Conservation (phyloP, 23 tunicate genomes). For the Oikopleura dioica region DNA sequence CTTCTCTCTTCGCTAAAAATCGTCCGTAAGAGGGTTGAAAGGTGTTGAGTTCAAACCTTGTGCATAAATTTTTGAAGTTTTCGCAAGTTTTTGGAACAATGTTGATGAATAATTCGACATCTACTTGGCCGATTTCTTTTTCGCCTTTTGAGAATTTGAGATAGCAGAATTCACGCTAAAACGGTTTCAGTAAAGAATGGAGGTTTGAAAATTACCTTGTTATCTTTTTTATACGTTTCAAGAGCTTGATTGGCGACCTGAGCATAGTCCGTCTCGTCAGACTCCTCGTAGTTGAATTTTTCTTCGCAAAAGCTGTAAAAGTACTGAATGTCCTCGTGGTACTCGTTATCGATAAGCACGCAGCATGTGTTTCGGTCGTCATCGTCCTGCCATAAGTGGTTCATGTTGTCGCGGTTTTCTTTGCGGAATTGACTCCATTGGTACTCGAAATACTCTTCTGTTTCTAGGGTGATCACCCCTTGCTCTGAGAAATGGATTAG, state of each 20-base stretch:
- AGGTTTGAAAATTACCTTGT: background rate
- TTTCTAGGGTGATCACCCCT: too few species aligned
- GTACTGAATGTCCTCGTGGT: background rate
- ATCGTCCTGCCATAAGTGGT: background rate
- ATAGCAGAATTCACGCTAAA: background rate
- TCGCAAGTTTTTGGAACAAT: slow-evolving; percentile 55
- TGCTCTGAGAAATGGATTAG: too few species aligned
- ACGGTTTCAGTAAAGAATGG: too few species aligned
- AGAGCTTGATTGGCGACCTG: background rate
- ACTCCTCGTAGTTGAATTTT: background rate
- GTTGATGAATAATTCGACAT: slow-evolving; percentile 36
- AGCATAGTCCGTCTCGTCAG: background rate
- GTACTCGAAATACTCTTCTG: background rate
- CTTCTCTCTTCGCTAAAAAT: too few species aligned
- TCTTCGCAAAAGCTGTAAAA: background rate
- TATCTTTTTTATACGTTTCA: background rate
- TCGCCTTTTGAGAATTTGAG: background rate
- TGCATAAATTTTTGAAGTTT: slow-evolving; percentile 52
- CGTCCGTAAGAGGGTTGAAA: too few species aligned
- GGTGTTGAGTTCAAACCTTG: too few species aligned
- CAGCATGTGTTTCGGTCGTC: too few species aligned
- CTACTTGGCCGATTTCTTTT: slow-evolving; percentile 15
- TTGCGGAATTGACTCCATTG: background rate
- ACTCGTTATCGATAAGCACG: background rate
- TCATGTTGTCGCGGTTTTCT: background rate